These are phyloP conservation scores for Agrochola litura DNA, from an alignment of 2,888 invertebrate genomes.

Conservation along the genomic window DNA sequence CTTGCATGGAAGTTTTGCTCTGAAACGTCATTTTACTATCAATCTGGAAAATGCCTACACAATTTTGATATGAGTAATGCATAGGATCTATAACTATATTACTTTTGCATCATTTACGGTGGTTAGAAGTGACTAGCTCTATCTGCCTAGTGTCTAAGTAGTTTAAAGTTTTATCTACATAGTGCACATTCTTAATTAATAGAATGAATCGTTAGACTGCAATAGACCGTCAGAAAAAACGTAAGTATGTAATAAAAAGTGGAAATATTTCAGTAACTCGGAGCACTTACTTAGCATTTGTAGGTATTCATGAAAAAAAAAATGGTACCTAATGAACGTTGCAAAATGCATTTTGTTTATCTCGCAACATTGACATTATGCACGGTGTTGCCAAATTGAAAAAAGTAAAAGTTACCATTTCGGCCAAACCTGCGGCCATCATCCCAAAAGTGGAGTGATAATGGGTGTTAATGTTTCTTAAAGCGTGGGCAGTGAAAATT, in stretches of 20 bases:
- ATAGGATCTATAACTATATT: background rate
- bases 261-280: background rate
- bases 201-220: background rate
- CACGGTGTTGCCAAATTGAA: conserved; percentile 51
- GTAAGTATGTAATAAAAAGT: background rate
- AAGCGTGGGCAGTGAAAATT: conserved; percentile 36
- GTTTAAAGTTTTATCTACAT: background rate
- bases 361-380: conserved; percentile 46
- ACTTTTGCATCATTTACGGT: background rate
- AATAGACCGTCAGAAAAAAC: background rate
- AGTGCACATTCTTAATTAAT: background rate
- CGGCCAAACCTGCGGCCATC: conserved; percentile 17
- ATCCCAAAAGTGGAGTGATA: conserved; percentile 34
- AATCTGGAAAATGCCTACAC: background rate
- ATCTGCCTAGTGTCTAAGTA: background rate
- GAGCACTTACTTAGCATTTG: background rate
- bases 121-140: background rate
- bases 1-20: too few relatives aligned
- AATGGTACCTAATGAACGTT: conserved; percentile 38
- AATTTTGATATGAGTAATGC: background rate
- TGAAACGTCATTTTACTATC: background rate
- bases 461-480: conserved; percentile 37
- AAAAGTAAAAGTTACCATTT: conserved; percentile 63
- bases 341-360: conserved; percentile 49
- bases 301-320: conserved; percentile 35